Evolutionary conservation across 2,888 invertebrate species (phyloP).

Genomic region (Megamerina dolium): DNA sequence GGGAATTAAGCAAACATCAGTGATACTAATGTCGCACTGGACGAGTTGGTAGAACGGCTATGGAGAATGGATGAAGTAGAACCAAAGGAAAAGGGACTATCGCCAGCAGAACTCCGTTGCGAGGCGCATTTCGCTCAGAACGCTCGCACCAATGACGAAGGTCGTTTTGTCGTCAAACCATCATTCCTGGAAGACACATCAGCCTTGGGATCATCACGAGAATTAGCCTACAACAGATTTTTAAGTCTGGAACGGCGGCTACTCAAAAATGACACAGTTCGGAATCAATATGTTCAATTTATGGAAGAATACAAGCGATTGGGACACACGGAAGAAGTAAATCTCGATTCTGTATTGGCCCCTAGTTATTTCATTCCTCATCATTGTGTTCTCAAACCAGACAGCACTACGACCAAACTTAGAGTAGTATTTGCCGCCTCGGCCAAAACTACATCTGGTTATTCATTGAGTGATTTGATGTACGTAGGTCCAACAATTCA

Average conservation of each 20-base stretch:
- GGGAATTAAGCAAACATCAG: background rate
- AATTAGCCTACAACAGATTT: slow-evolving; percentile 10
- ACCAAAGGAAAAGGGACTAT: background rate
- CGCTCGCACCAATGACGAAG: background rate
- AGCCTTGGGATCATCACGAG: slow-evolving; percentile 3
- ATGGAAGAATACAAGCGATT: slow-evolving; percentile 11
- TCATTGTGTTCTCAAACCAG: background rate
- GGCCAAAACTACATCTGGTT: background rate
- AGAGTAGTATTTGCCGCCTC: background rate
- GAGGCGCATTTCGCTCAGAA: background rate
- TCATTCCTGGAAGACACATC: background rate
- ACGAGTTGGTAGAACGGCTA: background rate
- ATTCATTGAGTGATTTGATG: background rate
- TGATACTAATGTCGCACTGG: background rate
- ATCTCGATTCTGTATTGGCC: background rate
- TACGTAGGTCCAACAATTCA: background rate
- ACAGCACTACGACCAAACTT: background rate
- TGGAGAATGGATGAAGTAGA: background rate
- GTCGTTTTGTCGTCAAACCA: background rate
- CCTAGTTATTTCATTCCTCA: background rate
- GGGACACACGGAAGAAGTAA: slow-evolving; percentile 10
- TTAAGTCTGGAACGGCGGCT: slow-evolving; percentile 6
- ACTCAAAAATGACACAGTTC: background rate
- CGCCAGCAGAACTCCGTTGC: background rate
- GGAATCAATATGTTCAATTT: slow-evolving; percentile 9